phyloP scores from a whole-genome alignment of 2,888 invertebrate genomes.

The Acanthopleura granulata region DNA sequence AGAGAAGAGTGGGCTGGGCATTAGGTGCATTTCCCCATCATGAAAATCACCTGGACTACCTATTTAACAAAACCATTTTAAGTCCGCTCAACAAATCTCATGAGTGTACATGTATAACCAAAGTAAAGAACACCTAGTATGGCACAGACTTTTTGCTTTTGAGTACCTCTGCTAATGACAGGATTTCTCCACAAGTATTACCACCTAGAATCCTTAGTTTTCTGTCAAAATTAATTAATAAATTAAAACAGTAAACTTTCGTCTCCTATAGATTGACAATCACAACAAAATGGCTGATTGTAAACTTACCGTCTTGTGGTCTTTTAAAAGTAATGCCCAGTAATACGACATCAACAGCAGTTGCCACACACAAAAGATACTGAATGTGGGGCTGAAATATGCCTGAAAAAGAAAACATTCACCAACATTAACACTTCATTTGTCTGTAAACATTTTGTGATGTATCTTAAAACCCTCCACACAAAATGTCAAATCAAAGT shows the following conservation, averaged over 20 bases:
- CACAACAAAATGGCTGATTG: too few species aligned
- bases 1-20: conserved; percentile 94
- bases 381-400: conserved; percentile 93
- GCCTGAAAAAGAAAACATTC: conserved; percentile 70
- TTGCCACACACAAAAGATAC: conserved; percentile 90
- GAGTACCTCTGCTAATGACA: too few species aligned
- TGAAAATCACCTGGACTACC: conserved; percentile 6
- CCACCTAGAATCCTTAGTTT: too few species aligned
- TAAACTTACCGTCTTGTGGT: conserved; percentile 43
- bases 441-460: neutral
- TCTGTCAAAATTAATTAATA: too few species aligned
- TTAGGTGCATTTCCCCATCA: conserved; percentile 82
- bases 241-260: too few species aligned
- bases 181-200: too few species aligned
- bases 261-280: too few species aligned
- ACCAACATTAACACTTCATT: conserved; percentile 14
- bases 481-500: too few species aligned
- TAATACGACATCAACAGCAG: conserved; percentile 93
- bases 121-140: too few species aligned
- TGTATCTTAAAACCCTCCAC: too few species aligned
- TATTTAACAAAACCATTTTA: neutral
- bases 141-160: neutral
- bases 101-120: too few species aligned
- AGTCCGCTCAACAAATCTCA: too few species aligned
- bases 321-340: conserved; percentile 78